Evolutionary conservation across 2,113 vertebrate genomes (phyloP).

Genomic region (Naja naja): DNA sequence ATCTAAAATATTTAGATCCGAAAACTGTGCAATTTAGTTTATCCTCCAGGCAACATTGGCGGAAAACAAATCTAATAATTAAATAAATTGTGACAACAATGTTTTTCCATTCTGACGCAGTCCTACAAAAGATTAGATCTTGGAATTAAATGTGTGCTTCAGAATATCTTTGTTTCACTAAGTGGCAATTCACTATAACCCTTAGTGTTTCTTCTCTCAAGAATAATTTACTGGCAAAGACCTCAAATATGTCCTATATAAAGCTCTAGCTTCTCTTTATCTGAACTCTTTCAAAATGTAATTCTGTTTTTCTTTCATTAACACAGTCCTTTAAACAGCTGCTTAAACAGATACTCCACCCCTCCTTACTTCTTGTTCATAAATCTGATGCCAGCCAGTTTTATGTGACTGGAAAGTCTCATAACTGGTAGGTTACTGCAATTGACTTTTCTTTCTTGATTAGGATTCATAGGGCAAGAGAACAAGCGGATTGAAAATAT

Average conservation of each 20-base stretch:
- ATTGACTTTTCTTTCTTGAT: slow-evolving; percentile 31
- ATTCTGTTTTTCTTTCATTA: background rate
- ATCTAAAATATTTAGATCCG: background rate
- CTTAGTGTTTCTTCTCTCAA: background rate
- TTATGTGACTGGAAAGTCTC: slow-evolving; percentile 39
- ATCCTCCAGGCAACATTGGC: background rate
- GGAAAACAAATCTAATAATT: background rate
- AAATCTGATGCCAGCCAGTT: slow-evolving; percentile 4
- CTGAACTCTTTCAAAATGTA: background rate
- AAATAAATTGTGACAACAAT: background rate
- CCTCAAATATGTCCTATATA: background rate
- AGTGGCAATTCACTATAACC: background rate
- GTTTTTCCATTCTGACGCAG: background rate
- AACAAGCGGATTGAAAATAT: slow-evolving; percentile 10
- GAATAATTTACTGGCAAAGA: background rate
- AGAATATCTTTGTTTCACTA: background rate
- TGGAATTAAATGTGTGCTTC: too few relatives aligned
- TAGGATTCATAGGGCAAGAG: slow-evolving; percentile 22
- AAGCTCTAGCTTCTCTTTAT: background rate
- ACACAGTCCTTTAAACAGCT: slow-evolving; percentile 12
- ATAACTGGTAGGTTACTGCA: background rate
- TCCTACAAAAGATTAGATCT: background rate
- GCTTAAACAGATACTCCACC: slow-evolving; percentile 18
- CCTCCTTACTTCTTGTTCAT: slow-evolving; percentile 15
- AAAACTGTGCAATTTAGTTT: background rate